Evolutionary conservation across 2,888 invertebrate genomes (phyloP), one percentile per base, ranked within the genome.

Genomic region (Esperia sulphurella): DNA sequence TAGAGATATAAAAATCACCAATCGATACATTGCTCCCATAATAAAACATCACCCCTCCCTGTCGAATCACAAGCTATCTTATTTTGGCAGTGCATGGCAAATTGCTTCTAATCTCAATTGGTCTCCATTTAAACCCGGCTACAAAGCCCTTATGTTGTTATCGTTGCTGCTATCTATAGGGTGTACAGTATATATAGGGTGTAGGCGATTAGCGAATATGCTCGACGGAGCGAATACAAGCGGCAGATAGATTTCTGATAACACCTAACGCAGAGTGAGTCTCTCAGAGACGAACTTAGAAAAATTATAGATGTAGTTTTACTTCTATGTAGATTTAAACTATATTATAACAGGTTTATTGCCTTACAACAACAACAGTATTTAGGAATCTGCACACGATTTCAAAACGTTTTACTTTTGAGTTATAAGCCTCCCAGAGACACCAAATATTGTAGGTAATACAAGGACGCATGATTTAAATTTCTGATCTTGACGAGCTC

Each of bases 201-300:
- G 77, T 73, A 73, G 65, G 67, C 76, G 84, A 88, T 86, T 85
- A 83, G 79, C 79, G 67, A 78, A 72, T 70, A 68, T 69, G 76
- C 73, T 77, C 68, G 59, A 63, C 70, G 65, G 71, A 69, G 81
- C 83, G 76, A 75, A 74, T 54, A 61, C 59, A 54, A 52, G 60
- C 56, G 53, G 52, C 58, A 64, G 79, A 82, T 82, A 79, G 79
- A 71, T 64, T 55, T 54, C 58, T 64, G 80, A 78, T 80, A 77
- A 63, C 63, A 61, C 10, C 58, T 69, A 68, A 61, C 68, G 68
- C 66, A 66, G 61, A 60, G 55, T 53, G 57, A 50, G 51, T 48
- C 45, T 51, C 55, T 21, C 57, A 33, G 33, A 14, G 33, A 30
- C 7, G 29, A 28, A 28, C 10, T 28, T 4, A 12, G 29, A 29